Evolutionary conservation across 37 sponge, comb jelly and placozoan genomes (phyloP).

Genomic region (Petrosia ficiformis): DNA sequence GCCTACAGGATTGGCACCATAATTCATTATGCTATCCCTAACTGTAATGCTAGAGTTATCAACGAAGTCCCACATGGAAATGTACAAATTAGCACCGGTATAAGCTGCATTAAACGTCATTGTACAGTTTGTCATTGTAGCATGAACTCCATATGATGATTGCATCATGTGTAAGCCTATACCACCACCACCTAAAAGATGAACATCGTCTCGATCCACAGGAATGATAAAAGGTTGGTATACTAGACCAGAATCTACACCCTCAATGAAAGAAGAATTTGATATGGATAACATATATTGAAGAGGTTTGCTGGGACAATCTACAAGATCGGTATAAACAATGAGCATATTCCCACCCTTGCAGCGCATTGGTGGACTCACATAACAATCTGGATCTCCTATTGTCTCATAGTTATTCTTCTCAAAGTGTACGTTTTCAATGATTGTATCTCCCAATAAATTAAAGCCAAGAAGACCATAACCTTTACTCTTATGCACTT

Average conservation of each 20-base stretch:
- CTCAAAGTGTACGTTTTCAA: not conserved
- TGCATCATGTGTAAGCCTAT: not conserved
- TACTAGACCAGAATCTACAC: not conserved
- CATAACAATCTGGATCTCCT: not conserved
- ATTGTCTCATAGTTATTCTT: not conserved
- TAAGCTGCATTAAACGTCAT: not conserved
- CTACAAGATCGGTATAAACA: not conserved
- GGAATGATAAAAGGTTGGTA: not conserved
- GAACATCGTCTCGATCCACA: not conserved
- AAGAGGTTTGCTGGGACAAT: not conserved
- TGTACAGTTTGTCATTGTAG: not conserved
- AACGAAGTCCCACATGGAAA: not conserved
- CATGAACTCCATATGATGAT: not conserved
- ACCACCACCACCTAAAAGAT: not conserved
- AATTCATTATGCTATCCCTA: not conserved
- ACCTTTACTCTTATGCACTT: not conserved
- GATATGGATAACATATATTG: not conserved
- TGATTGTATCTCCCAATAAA: not conserved
- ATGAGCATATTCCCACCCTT: not conserved
- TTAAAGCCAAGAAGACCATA: not conserved
- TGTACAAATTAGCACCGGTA: not conserved
- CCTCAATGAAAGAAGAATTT: not conserved
- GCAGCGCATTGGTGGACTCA: not conserved
- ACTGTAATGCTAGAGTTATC: constrained; percentile 3
- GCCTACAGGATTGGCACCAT: not conserved